Percentiles rank a stretch among this genome's conserved stretches.
phyloP scores from a whole-genome alignment of 2,113 vertebrate genomes.

The Nothocercus nigrocapillus region DNA sequence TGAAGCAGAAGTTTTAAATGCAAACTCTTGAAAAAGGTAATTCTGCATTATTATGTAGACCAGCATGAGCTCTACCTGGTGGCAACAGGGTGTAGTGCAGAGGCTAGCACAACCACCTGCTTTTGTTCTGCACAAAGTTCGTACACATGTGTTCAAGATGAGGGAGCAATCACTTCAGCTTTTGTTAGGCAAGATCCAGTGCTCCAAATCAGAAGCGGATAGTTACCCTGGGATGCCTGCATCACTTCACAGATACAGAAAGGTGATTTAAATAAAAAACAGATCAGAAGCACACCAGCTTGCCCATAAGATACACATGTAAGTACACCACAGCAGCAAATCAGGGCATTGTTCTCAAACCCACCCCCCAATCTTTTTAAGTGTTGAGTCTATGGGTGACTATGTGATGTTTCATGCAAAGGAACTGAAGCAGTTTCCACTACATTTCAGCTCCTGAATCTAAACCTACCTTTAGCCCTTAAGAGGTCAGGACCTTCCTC shows the following conservation, averaged over 20 bases:
- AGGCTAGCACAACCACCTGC: neutral
- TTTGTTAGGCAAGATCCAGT: neutral
- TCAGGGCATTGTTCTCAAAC: neutral
- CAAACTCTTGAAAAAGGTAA: neutral
- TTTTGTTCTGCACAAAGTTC: neutral
- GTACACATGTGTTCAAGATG: neutral
- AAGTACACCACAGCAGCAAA: neutral
- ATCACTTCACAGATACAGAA: neutral
- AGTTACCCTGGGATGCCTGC: neutral
- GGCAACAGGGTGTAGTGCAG: conserved; percentile 23
- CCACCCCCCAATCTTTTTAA: neutral
- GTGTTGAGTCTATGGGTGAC: neutral
- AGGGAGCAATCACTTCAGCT: neutral
- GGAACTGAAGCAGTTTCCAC: neutral
- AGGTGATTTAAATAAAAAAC: neutral
- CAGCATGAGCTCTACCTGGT: conserved; percentile 47
- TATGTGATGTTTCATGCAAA: neutral
- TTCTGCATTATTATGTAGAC: neutral
- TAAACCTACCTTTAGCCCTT: neutral
- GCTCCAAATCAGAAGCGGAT: neutral
- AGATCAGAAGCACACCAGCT: too few species aligned
- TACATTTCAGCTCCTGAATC: neutral
- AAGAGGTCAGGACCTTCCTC: neutral
- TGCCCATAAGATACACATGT: neutral
- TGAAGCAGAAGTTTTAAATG: neutral